Percentiles rank a stretch among this genome's conserved stretches.
Conservation (phyloP, 2,888 invertebrate species). For the Celastrina argiolus region DNA sequence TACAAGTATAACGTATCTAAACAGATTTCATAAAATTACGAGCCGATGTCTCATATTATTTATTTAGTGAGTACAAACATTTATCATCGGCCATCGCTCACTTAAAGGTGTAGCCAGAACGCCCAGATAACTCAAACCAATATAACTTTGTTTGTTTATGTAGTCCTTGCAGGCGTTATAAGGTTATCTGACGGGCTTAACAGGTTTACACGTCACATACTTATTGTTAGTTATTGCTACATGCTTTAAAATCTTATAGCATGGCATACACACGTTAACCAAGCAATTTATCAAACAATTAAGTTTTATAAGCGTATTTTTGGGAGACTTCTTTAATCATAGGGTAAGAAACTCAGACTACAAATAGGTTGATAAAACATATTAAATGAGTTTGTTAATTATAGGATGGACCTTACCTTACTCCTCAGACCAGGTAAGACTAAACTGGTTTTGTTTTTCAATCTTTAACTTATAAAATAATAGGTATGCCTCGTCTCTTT, state of each 20-base stretch:
- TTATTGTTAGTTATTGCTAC: too few species aligned
- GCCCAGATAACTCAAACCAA: conserved; percentile 11
- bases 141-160: neutral
- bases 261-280: neutral
- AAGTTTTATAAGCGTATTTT: too few species aligned
- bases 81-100: conserved; percentile 13
- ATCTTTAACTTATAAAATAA: neutral
- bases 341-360: too few species aligned
- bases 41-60: conserved; percentile 39
- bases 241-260: too few species aligned
- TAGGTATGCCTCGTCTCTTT: neutral
- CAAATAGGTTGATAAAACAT: neutral
- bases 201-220: too few species aligned
- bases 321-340: too few species aligned
- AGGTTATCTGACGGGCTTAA: conserved; percentile 7
- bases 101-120: conserved; percentile 14
- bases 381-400: neutral
- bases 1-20: neutral
- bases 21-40: neutral
- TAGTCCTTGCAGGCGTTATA: neutral
- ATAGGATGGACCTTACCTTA: neutral
- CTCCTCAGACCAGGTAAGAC: neutral
- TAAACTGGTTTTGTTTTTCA: conserved; percentile 6
- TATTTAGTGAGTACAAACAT: conserved; percentile 27
- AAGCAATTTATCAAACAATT: too few species aligned